Base-by-base conservation (phyloP, 64 coral and sea anemone genomes). In the Porites lutea region DNA sequence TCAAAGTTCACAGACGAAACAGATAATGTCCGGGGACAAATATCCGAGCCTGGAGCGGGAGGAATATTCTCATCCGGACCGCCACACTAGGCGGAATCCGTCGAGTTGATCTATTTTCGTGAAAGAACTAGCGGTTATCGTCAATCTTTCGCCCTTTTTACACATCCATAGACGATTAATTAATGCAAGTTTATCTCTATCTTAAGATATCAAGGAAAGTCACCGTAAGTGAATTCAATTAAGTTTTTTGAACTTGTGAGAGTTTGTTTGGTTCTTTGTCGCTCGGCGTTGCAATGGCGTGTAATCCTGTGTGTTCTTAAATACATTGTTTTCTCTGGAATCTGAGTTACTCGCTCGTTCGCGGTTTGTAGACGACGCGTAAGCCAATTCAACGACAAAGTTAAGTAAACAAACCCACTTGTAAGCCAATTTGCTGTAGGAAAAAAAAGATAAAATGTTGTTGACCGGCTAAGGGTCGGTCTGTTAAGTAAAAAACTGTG, bases 351-450 rank as follows among this genome's bases (percentile, higher is more conserved):
- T 59, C 57, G 57, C n/a, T 68, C 12, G 5, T 49, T 78, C 75
- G 75, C 75, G 10, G 58, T 83, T 83, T 65, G 80, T 64, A 85
- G 19, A 85, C 51, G 82, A 12, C 59, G 19, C 27, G 59, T 85
- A 66, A 85, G 82, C 60, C 59, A 52, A 85, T 49, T 85, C 79
- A 13, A 21, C 21, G 59, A 47, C 4, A 83, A 51, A 64, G 80
- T 83, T 11, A 59, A 2, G 80, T 83, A 83, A 83, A 83, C 59
- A 83, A 83, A 83, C 78, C 80, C 51, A 83, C 80, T 83, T 83
- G 59, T 83, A 48, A 83, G 80, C 80, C 59, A 83, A 48, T 83
- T 66, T 66, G 65, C 80, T 14, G 80, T 59, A 83, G 22, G 80
- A 83, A 86, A 66, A 66, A 43, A 71, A 86, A 71, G n/a, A 51